A percentile compares a stretch with the other conserved stretches of the same genome.
Conservation (phyloP, 2,888 invertebrate species). For the Xestia rhomboidea region DNA sequence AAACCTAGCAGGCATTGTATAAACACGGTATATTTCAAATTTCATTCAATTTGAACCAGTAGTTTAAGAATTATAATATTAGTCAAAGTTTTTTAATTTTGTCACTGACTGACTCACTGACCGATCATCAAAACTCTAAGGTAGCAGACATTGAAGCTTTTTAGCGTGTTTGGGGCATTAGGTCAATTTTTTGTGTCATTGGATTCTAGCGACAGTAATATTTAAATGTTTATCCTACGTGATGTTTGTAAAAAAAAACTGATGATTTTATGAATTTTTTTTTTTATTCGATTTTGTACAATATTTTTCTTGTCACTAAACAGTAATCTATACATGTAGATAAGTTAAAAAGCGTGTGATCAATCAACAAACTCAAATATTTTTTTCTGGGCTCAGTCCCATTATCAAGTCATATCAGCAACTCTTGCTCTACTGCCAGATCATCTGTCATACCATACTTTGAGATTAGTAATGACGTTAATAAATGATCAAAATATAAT, state of each 20-base stretch:
- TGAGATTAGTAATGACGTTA: not conserved
- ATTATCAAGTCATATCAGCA: not conserved
- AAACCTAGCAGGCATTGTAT: too few species aligned
- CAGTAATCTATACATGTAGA: not conserved
- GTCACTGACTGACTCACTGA: too few species aligned
- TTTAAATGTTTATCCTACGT: not conserved
- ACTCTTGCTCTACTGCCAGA: not conserved
- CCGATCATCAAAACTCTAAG: too few species aligned
- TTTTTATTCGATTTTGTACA: too few species aligned
- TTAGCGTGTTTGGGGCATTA: not conserved
- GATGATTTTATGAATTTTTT: too few species aligned
- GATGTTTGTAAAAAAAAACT: too few species aligned
- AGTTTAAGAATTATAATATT: too few species aligned
- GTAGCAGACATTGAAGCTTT: too few species aligned
- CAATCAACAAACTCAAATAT: not conserved
- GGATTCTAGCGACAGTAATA: not conserved
- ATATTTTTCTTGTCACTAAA: not conserved
- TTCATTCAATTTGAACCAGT: too few species aligned
- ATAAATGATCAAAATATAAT: not conserved
- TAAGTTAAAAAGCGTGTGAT: not conserved
- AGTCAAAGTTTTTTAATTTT: too few species aligned
- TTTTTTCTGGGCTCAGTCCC: not conserved
- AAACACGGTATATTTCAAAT: too few species aligned
- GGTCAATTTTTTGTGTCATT: not conserved
- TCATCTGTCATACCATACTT: not conserved